Conservation (phyloP, 2,888 invertebrate species). For the Brachypterus glaber region DNA sequence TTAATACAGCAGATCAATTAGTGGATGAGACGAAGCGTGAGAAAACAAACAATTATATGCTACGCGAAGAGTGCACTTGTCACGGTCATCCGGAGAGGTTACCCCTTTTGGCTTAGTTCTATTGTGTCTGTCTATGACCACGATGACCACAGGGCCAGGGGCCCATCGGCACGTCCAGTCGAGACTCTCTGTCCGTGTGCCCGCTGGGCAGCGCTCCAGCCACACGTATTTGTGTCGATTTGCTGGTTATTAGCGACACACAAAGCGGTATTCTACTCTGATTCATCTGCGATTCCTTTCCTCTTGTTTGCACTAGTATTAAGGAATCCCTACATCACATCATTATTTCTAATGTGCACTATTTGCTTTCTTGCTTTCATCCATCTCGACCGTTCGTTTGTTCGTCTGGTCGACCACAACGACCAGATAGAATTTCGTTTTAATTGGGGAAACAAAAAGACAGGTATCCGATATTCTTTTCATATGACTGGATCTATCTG, state of each 20-base stretch:
- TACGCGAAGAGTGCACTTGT: constrained; percentile 37
- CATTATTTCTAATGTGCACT: constrained; percentile 39
- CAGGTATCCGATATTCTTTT: too few species aligned
- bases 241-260: constrained; percentile 34
- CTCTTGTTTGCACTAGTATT: constrained; percentile 30
- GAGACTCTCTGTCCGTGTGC: too few species aligned
- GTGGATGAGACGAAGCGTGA: constrained; percentile 40
- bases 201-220: constrained; percentile 24
- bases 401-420: too few species aligned
- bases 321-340: constrained; percentile 37
- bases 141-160: constrained; percentile 25
- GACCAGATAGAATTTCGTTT: constrained; percentile 38
- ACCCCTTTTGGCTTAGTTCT: constrained; percentile 20
- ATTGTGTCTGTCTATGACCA: constrained; percentile 18
- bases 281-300: constrained; percentile 25
- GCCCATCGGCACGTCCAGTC: too few species aligned
- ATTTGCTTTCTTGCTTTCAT: constrained; percentile 31
- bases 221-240: constrained; percentile 36
- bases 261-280: constrained; percentile 25
- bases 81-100: constrained; percentile 34
- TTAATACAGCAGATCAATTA: constrained; percentile 42
- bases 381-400: too few species aligned
- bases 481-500: constrained; percentile 32
- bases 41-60: constrained; percentile 43
- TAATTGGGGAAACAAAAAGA: constrained; percentile 35